Evolutionary conservation across 2,113 vertebrate genomes (phyloP).

Genomic region (Phycodurus eques): DNA sequence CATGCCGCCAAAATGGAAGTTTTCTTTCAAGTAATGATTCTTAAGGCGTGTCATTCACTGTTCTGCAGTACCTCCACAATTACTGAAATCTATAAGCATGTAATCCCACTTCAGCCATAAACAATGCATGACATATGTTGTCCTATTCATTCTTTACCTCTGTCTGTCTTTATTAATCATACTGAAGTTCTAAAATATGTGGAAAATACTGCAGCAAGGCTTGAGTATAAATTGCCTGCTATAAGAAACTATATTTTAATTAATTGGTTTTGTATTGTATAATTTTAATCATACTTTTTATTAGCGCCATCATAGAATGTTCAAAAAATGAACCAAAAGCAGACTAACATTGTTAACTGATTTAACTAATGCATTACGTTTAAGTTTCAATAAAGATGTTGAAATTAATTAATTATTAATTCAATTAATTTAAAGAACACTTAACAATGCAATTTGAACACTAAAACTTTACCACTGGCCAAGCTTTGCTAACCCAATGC

Average conservation of each 20-base stretch:
- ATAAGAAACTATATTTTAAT: not conserved
- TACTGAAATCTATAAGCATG: not conserved
- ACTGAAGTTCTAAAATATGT: not conserved
- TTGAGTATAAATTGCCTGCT: not conserved
- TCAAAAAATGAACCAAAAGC: not conserved
- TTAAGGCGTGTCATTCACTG: not conserved
- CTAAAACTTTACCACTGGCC: not conserved
- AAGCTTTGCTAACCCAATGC: not conserved
- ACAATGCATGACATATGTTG: not conserved
- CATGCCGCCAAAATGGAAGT: too few relatives aligned
- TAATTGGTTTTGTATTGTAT: not conserved
- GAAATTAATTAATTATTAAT: not conserved
- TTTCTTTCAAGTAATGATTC: not conserved
- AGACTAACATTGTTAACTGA: not conserved
- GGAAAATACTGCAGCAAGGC: not conserved
- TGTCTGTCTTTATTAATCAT: not conserved
- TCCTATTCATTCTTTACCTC: not conserved
- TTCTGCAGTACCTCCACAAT: not conserved
- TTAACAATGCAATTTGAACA: not conserved
- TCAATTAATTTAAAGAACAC: not conserved
- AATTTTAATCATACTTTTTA: not conserved
- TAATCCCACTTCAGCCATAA: not conserved
- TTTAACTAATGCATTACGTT: not conserved
- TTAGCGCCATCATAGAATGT: not conserved
- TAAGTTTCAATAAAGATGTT: not conserved